Evolutionary conservation across 2,888 invertebrate genomes (phyloP).

Genomic region (Allophyes oxyacanthae): DNA sequence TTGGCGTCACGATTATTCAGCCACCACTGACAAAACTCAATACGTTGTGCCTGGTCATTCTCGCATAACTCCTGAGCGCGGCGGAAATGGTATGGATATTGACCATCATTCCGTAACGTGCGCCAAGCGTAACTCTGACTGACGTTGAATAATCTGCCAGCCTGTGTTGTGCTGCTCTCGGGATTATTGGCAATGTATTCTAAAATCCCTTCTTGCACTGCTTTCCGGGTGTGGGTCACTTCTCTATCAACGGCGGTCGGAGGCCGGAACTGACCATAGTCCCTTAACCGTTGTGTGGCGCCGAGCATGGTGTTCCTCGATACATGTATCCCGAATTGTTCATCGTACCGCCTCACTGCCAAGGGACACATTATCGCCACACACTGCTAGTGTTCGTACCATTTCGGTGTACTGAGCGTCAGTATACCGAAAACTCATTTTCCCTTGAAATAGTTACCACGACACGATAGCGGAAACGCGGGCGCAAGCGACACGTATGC

Average conservation of each 20-base stretch:
- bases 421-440: constrained; percentile 1
- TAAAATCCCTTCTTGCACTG: not conserved
- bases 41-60: not conserved
- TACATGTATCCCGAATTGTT: not conserved
- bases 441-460: no score
- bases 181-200: not conserved
- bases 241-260: not conserved
- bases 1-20: not conserved
- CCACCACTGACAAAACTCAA: not conserved
- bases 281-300: not conserved
- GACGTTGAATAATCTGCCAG: not conserved
- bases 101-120: not conserved
- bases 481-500: no score
- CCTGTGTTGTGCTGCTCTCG: not conserved
- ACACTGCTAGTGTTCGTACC: no score
- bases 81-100: not conserved
- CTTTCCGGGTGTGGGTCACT: not conserved
- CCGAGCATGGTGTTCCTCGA: not conserved
- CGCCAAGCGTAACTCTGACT: not conserved
- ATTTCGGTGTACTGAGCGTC: no score
- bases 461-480: no score
- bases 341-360: not conserved
- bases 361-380: no score
- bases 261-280: constrained; percentile 1
- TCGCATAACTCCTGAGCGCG: not conserved